These are phyloP conservation scores for Volucella zonaria DNA, from an alignment of 2,888 invertebrate genomes.

Conservation along the genomic window DNA sequence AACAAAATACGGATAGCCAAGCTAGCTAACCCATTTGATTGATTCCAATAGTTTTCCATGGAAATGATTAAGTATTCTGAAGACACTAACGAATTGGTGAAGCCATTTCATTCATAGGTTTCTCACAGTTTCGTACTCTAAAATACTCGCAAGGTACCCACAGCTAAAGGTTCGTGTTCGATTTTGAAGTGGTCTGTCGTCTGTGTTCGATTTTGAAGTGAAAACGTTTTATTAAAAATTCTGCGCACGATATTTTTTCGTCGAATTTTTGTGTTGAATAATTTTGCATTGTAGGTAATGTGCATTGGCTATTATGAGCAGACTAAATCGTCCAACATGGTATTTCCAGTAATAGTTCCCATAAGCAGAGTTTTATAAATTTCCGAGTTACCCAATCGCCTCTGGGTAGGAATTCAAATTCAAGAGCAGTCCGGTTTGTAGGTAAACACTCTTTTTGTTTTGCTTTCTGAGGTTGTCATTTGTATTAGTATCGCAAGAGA, in stretches of 20 bases:
- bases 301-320: constrained; percentile 33
- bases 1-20: constrained; percentile 39
- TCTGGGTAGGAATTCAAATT: neutral
- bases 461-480: too few species aligned
- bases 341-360: constrained; percentile 47
- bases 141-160: neutral
- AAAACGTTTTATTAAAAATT: constrained; percentile 45
- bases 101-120: constrained; percentile 64
- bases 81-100: constrained; percentile 50
- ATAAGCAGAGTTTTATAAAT: constrained; percentile 21
- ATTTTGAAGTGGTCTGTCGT: constrained; percentile 3
- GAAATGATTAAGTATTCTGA: constrained; percentile 63
- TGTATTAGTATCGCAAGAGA: too few species aligned
- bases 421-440: neutral
- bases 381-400: constrained; percentile 6
- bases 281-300: constrained; percentile 48
- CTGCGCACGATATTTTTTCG: constrained; percentile 39
- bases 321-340: constrained; percentile 15
- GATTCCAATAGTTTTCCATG: constrained; percentile 57
- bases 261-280: constrained; percentile 24
- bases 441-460: too few species aligned
- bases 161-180: constrained; percentile 1
- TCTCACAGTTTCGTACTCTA: constrained; percentile 39
- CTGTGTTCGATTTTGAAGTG: constrained; percentile 6
- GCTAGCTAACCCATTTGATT: constrained; percentile 51